Conservation (phyloP, 2,113 vertebrate genomes). For the Pogona vitticeps region DNA sequence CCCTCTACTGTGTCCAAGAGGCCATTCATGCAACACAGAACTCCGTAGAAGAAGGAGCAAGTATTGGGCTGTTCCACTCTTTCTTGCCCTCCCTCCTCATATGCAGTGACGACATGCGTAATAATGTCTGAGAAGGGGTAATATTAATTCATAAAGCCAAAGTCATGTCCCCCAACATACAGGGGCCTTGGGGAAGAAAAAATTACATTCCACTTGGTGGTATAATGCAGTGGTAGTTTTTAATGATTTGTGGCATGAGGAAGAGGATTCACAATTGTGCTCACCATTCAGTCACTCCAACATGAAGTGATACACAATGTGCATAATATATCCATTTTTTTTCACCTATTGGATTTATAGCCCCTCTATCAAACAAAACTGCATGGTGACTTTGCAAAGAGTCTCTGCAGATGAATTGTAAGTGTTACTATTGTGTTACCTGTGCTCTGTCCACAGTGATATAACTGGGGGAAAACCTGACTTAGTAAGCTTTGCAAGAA, state of each 20-base stretch:
- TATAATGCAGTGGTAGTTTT: neutral
- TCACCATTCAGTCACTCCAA: neutral
- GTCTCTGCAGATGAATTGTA: neutral
- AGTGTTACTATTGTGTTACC: neutral
- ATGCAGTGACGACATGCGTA: no score
- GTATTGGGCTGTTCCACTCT: no score
- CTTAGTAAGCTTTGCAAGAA: neutral
- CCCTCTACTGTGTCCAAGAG: no score
- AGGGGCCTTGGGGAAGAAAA: neutral
- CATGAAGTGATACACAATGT: neutral
- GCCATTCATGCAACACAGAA: no score
- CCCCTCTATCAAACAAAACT: no score
- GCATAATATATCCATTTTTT: neutral
- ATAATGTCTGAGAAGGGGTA: neutral
- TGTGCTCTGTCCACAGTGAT: neutral
- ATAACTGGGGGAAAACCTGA: neutral
- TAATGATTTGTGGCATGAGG: neutral
- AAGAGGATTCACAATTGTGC: neutral
- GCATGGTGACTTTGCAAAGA: neutral
- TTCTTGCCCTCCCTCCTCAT: neutral
- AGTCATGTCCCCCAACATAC: neutral
- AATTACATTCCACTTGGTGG: neutral
- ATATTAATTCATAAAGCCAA: neutral
- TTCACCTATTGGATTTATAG: no score
- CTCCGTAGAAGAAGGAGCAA: no score